phyloP scores from a whole-genome alignment of 2,888 invertebrate genomes.

The Syritta pipiens region DNA sequence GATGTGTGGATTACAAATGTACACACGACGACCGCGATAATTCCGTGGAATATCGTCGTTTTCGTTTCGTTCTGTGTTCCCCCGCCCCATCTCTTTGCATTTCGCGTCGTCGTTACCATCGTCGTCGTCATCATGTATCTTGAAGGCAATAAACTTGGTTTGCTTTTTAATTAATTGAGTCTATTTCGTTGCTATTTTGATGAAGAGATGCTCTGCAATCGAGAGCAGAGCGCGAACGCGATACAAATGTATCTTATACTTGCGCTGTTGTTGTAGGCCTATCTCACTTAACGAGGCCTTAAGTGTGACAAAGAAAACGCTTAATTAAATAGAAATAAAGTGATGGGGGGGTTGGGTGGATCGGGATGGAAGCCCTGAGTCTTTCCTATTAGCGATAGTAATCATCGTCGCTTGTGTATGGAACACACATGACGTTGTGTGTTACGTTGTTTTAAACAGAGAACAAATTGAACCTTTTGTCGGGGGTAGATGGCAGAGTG shows the following conservation, averaged over 20 bases:
- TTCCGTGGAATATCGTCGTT: slow-evolving; percentile 43
- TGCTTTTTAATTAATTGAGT: slow-evolving; percentile 62
- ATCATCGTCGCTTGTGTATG: neutral
- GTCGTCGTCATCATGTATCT: slow-evolving; percentile 25
- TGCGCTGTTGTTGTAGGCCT: slow-evolving; percentile 11
- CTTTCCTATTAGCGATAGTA: neutral
- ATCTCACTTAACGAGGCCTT: slow-evolving; percentile 36
- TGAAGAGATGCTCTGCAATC: slow-evolving; percentile 39
- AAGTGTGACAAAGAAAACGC: slow-evolving; percentile 56
- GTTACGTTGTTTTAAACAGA: slow-evolving; percentile 24
- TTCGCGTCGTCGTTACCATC: slow-evolving; percentile 23
- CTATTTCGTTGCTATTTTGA: slow-evolving; percentile 51
- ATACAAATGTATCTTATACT: slow-evolving; percentile 20
- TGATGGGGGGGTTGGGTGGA: slow-evolving; percentile 1
- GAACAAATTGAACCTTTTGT: neutral
- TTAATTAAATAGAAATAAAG: slow-evolving; percentile 47
- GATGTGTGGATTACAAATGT: slow-evolving; percentile 43
- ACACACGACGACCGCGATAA: slow-evolving; percentile 42
- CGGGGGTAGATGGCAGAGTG: too few species aligned
- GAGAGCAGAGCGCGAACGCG: slow-evolving; percentile 15
- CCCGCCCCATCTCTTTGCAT: neutral
- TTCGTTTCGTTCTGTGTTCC: too few species aligned
- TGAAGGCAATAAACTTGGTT: slow-evolving; percentile 63
- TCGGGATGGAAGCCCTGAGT: neutral
- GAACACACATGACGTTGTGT: neutral